Percentiles rank a stretch among this genome's conserved stretches.
Evolutionary conservation across 2,888 invertebrate species (phyloP).

Genomic region (Nomada goodeniana): DNA sequence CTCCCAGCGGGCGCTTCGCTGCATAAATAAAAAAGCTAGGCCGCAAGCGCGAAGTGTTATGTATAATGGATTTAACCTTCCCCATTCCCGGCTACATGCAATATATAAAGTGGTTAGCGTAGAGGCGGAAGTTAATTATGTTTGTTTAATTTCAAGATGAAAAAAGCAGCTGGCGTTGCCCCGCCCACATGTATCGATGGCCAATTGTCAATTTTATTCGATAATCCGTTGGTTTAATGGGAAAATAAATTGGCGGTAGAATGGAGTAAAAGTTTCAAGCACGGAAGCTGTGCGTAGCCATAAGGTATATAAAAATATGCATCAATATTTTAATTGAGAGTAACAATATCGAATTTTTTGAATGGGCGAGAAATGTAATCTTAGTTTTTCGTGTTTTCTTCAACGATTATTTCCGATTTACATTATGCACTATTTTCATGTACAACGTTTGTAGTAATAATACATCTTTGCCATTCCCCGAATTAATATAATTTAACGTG

Average conservation of each 20-base stretch:
- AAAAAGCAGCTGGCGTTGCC: conserved; percentile 48
- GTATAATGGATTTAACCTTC: conserved; percentile 63
- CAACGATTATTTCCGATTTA: too few species aligned
- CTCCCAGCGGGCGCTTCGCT: conserved; percentile 35
- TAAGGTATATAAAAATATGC: too few species aligned
- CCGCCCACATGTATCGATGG: conserved; percentile 23
- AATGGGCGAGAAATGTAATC: too few species aligned
- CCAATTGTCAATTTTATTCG: conserved; percentile 8
- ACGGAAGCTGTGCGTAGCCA: too few species aligned
- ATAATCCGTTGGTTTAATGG: not conserved
- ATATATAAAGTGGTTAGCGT: conserved; percentile 28
- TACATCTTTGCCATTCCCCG: not conserved
- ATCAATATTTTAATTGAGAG: too few species aligned
- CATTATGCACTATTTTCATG: too few species aligned
- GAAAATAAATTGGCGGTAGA: too few species aligned
- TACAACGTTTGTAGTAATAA: too few species aligned
- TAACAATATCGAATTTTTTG: too few species aligned
- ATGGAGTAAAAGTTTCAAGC: too few species aligned
- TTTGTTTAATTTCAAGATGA: conserved; percentile 68
- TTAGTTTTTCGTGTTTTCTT: too few species aligned
- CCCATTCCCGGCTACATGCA: conserved; percentile 11
- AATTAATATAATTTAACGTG: not conserved
- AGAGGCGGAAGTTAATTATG: conserved; percentile 63
- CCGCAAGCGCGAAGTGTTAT: conserved; percentile 37
- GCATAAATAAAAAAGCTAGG: conserved; percentile 60